Conservation (phyloP, 2,113 vertebrate genomes). For the Penelope pileata region DNA sequence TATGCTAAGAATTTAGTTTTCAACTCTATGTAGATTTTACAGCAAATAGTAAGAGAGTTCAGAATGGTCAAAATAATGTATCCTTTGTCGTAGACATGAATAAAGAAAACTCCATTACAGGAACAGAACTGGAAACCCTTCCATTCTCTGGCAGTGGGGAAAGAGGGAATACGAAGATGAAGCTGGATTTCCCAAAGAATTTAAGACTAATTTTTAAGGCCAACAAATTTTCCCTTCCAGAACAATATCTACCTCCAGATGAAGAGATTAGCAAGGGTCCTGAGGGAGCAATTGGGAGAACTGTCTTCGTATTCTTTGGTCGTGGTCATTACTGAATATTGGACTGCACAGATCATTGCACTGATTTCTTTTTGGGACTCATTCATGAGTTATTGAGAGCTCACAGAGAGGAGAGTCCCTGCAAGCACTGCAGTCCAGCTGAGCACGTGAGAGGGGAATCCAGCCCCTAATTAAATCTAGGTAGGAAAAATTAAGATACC, state of each 20-base stretch:
- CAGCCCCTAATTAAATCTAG: not conserved
- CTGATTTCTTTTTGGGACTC: not conserved
- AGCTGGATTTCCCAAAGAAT: not conserved
- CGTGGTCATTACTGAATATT: not conserved
- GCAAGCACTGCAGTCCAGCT: not conserved
- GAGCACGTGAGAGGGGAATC: not conserved
- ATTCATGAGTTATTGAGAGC: not conserved
- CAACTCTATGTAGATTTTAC: not conserved
- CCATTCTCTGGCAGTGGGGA: not conserved
- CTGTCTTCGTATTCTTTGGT: not conserved
- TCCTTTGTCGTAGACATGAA: not conserved
- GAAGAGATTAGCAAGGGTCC: not conserved
- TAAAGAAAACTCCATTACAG: not conserved
- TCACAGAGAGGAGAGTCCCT: not conserved
- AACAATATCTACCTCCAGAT: not conserved
- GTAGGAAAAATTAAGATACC: not conserved
- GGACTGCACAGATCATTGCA: not conserved
- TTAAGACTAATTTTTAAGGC: not conserved
- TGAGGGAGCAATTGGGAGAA: not conserved
- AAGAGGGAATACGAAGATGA: not conserved
- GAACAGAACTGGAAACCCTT: not conserved
- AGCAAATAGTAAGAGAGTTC: not conserved
- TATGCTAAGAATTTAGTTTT: constrained; percentile 45
- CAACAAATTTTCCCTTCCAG: not conserved
- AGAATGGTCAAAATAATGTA: not conserved